Evolutionary conservation across 2,113 vertebrate genomes (phyloP).

Genomic region (Atherinomorus stipes): DNA sequence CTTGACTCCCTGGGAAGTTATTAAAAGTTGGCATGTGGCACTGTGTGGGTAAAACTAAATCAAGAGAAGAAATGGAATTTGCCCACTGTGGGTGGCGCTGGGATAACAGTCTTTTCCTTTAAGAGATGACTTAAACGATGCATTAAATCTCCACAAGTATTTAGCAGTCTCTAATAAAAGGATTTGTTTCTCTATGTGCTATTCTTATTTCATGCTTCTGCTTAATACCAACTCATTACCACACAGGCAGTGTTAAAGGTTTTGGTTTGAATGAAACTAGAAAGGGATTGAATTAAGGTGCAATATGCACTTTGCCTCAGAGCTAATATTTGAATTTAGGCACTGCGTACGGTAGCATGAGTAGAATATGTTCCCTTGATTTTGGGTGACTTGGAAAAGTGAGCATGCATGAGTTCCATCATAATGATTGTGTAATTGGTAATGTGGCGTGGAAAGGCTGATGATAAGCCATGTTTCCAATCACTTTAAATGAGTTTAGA

Average conservation of each 20-base stretch:
- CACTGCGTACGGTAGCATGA: neutral
- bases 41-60: constrained; percentile 14
- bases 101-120: constrained; percentile 41
- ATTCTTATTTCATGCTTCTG: constrained; percentile 16
- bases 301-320: constrained; percentile 10
- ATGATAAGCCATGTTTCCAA: constrained; percentile 8
- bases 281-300: constrained; percentile 29
- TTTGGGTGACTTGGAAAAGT: constrained; percentile 30
- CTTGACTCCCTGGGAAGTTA: constrained; percentile 1
- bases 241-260: neutral
- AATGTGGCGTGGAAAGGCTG: constrained; percentile 13
- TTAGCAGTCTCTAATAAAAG: constrained; percentile 38
- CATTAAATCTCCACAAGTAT: constrained; percentile 51
- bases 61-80: constrained; percentile 42
- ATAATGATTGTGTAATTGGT: constrained; percentile 32
- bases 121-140: constrained; percentile 32
- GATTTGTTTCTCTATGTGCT: constrained; percentile 16
- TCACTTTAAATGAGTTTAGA: constrained; percentile 20
- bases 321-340: neutral
- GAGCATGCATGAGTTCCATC: constrained; percentile 10
- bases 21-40: neutral
- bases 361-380: neutral
- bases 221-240: constrained; percentile 5
- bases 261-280: constrained; percentile 14
- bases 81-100: constrained; percentile 28